Percentiles rank a stretch among this genome's conserved stretches.
These are phyloP conservation scores for Xanthia icteritia DNA, from an alignment of 2,888 invertebrate species.

Conservation along the genomic window DNA sequence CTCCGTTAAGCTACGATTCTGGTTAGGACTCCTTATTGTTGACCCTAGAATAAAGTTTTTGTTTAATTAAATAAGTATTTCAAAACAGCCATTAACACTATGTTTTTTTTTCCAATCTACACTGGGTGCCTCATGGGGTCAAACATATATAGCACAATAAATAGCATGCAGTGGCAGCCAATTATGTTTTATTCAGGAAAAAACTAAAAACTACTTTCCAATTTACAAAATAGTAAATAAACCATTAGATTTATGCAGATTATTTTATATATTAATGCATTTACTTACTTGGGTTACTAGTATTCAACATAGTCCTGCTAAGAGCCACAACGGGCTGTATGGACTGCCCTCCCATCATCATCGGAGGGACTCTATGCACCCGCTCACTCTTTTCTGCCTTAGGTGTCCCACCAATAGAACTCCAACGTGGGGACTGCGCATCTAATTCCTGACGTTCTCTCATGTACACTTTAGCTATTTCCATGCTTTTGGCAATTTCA, in stretches of 20 bases:
- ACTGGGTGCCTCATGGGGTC: not conserved
- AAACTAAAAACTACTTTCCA: too few relatives aligned
- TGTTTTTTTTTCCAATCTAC: not conserved
- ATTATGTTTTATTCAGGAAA: not conserved
- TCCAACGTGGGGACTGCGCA: slow-evolving; percentile 78
- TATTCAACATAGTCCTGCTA: slow-evolving; percentile 78
- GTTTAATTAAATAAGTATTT: not conserved
- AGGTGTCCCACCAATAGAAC: slow-evolving; percentile 77
- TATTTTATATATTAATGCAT: not conserved
- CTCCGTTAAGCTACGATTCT: slow-evolving; percentile 73
- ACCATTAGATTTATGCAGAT: too few relatives aligned
- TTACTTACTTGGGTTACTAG: slow-evolving; percentile 76
- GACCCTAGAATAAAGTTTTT: slow-evolving; percentile 70
- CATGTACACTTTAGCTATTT: slow-evolving; percentile 79
- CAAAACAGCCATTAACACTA: not conserved
- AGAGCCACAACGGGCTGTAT: slow-evolving; percentile 86
- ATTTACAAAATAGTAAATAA: not conserved
- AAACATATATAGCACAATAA: not conserved
- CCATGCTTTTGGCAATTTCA: slow-evolving; percentile 79
- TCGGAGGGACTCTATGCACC: slow-evolving; percentile 82
- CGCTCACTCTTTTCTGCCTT: slow-evolving; percentile 70
- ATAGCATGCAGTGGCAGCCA: not conserved
- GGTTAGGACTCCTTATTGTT: slow-evolving; percentile 73
- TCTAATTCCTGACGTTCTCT: slow-evolving; percentile 76
- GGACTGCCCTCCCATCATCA: slow-evolving; percentile 83